Percentiles rank a stretch among this genome's conserved stretches.
These are phyloP conservation scores for Ophioninae sp. DNA, from an alignment of 2,888 invertebrate species.

Conservation along the genomic window DNA sequence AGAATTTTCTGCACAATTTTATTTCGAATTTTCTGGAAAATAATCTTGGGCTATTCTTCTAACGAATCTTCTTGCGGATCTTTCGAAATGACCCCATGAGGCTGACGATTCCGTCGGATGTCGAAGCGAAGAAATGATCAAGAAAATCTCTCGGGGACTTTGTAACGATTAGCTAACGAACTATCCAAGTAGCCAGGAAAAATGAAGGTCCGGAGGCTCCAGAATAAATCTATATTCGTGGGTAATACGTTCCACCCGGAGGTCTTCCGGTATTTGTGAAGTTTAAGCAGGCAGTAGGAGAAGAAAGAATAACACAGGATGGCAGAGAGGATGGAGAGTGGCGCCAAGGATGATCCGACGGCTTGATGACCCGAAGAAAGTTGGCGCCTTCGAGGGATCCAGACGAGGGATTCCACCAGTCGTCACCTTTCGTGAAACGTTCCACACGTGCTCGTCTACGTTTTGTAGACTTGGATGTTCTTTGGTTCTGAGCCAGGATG, in stretches of 20 bases:
- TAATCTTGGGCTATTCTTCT: no score
- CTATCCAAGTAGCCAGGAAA: neutral
- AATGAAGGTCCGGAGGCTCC: neutral
- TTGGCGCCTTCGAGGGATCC: slow-evolving; percentile 60
- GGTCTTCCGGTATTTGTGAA: slow-evolving; percentile 31
- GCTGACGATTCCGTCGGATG: neutral
- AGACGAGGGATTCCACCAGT: slow-evolving; percentile 79
- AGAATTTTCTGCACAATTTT: no score
- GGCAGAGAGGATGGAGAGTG: slow-evolving; percentile 8
- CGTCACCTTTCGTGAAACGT: slow-evolving; percentile 78
- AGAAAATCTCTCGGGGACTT: neutral
- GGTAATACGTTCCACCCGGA: slow-evolving; percentile 53
- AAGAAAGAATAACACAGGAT: neutral
- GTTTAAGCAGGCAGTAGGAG: neutral
- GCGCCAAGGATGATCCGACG: slow-evolving; percentile 33
- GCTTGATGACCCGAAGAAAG: neutral
- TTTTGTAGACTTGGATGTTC: neutral
- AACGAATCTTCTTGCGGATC: no score
- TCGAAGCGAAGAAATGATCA: neutral
- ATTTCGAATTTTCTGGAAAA: no score
- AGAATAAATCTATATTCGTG: slow-evolving; percentile 49
- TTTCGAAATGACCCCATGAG: neutral
- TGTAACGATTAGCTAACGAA: neutral
- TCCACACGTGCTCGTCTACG: slow-evolving; percentile 71
- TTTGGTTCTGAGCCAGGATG: neutral